Base-by-base conservation (phyloP, 2,113 vertebrate genomes). In the Chrysochloris asiatica region DNA sequence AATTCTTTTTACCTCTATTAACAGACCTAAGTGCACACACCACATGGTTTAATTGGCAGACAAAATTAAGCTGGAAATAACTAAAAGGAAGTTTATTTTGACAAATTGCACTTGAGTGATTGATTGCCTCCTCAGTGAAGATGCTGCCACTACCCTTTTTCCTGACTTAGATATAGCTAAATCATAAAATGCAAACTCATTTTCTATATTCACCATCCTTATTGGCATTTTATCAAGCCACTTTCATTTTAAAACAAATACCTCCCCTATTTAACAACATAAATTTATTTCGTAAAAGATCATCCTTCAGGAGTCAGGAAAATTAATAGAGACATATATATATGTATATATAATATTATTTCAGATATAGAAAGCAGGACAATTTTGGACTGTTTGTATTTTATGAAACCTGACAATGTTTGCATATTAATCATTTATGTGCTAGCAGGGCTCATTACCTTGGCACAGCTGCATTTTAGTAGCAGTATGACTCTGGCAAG, bases 41-140 rank as follows among this genome's bases (percentile, higher is more conserved):
- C 80, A n/a, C 30, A 63, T 26, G 16, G 11, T 76, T 86, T 75
- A 56, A 94, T 16, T 88, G 73, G 90, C 43, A 93, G 38, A 83
- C 50, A 85, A 24, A 78, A 79, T 76, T 92, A 65, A 22, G 47
- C 89, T 89, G 63, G 86, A 93, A 48, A 65, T 67, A 72, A 67
- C 41, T 93, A 69, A 93, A 95, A 75, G 52, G 13, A 95, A 95
- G 91, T 76, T 96, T 91, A 88, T 95, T 86, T 90, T 92, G 89
- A 93, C 91, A 94, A 52, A 86, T 94, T 91, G 3, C 13, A 3
- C 45, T 69, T 56, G 21, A 65, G 82, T 77, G 90, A 96, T 86
- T 65, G 91, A 90, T 83, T 71, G 54, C 56, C 67, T 95, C 88
- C 92, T 95, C 43, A 67, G 71, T n/a, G 82, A 45, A 94, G 41